Evolutionary conservation across 2,888 invertebrate species (phyloP).

Genomic region (Prosopocoilus inquinatus): DNA sequence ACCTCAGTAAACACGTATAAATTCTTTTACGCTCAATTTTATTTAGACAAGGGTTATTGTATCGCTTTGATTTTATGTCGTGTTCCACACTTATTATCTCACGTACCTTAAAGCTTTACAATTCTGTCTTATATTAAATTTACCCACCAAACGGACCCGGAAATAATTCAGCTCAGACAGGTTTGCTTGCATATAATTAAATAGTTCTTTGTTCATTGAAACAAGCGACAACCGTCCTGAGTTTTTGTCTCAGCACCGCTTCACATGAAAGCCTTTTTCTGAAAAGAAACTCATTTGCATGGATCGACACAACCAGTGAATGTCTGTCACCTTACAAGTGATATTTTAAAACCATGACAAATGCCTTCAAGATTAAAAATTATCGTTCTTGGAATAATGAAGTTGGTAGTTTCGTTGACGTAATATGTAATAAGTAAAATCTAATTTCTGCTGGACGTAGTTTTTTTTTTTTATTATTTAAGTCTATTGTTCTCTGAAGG

Average conservation of each 20-base stretch:
- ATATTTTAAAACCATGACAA: neutral
- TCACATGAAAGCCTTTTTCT: slow-evolving; percentile 20
- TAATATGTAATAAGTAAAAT: no score
- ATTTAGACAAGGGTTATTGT: no score
- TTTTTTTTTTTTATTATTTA: slow-evolving; percentile 24
- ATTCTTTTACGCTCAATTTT: no score
- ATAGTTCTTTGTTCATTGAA: slow-evolving; percentile 18
- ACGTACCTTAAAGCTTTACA: no score
- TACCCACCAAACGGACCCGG: slow-evolving; percentile 11
- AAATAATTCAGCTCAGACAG: slow-evolving; percentile 21
- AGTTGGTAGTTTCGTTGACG: neutral
- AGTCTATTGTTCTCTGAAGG: slow-evolving; percentile 30
- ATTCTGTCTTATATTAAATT: neutral
- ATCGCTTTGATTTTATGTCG: no score
- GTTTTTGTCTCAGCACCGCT: slow-evolving; percentile 16
- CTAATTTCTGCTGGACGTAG: slow-evolving; percentile 20
- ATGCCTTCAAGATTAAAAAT: neutral
- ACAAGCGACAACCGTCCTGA: slow-evolving; percentile 22
- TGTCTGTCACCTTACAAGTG: neutral
- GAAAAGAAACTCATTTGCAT: slow-evolving; percentile 19
- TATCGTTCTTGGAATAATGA: neutral
- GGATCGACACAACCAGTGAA: slow-evolving; percentile 12
- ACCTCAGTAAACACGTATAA: no score
- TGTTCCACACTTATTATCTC: no score
- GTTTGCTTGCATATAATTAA: slow-evolving; percentile 23